Evolutionary conservation across 2,888 invertebrate genomes (phyloP).

Genomic region (Tiliacea citrago): DNA sequence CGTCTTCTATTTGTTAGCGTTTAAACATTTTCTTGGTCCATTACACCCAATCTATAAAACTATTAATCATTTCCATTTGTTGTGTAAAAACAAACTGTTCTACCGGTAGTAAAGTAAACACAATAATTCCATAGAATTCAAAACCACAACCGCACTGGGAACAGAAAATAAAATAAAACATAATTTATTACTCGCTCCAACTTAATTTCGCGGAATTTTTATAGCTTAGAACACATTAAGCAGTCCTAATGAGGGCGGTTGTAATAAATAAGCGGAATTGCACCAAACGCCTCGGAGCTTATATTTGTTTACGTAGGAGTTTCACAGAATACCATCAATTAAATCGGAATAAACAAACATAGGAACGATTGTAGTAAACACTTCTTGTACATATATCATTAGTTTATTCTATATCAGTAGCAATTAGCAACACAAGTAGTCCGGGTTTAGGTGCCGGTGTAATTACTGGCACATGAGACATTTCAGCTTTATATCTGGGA

Average conservation of each 20-base stretch:
- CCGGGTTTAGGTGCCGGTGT: too few relatives aligned
- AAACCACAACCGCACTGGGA: conserved; percentile 12
- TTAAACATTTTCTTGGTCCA: not conserved
- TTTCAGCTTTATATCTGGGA: not conserved
- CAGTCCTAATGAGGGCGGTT: conserved; percentile 59
- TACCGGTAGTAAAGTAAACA: not conserved
- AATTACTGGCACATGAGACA: not conserved
- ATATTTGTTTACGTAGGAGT: conserved; percentile 54
- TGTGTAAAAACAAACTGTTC: not conserved
- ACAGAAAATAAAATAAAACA: conserved; percentile 39
- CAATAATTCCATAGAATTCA: conserved; percentile 4
- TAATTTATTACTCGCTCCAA: conserved; percentile 58
- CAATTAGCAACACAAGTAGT: too few relatives aligned
- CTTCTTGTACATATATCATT: not conserved
- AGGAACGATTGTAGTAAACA: not conserved
- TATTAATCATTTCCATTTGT: not conserved
- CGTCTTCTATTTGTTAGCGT: not conserved
- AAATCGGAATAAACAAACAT: conserved; percentile 31
- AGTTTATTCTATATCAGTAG: not conserved
- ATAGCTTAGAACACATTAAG: conserved; percentile 62
- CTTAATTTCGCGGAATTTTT: conserved; percentile 62
- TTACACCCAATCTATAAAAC: not conserved
- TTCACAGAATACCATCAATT: conserved; percentile 45
- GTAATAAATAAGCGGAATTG: conserved; percentile 56
- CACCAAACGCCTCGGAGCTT: conserved; percentile 26